Percentiles rank a stretch among this genome's conserved stretches.
phyloP scores from a whole-genome alignment of 2,888 invertebrate species.

The Pteria penguin region DNA sequence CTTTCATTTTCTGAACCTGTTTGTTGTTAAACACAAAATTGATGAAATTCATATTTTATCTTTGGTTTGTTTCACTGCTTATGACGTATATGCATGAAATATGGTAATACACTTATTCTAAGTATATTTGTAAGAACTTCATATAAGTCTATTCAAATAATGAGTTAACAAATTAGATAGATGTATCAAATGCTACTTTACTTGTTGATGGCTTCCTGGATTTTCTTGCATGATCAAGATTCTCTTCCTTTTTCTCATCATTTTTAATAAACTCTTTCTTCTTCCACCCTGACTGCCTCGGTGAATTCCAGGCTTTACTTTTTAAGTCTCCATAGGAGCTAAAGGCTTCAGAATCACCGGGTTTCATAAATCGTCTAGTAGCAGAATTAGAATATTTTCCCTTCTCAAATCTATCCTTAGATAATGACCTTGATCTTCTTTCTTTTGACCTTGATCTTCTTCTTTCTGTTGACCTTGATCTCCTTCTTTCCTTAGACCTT shows the following conservation, averaged over 20 bases:
- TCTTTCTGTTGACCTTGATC: conserved; percentile 29
- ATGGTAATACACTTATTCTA: too few relatives aligned
- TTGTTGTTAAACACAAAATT: too few relatives aligned
- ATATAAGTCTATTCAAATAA: too few relatives aligned
- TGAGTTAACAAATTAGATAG: too few relatives aligned
- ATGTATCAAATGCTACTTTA: too few relatives aligned
- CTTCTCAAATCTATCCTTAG: conserved; percentile 32
- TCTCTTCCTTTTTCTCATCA: conserved; percentile 8
- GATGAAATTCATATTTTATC: too few relatives aligned
- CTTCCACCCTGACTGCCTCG: conserved; percentile 56
- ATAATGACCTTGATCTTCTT: conserved; percentile 43
- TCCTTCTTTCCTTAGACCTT: conserved; percentile 44
- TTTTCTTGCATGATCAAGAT: conserved; percentile 22
- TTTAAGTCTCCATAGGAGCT: not conserved
- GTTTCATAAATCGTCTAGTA: conserved; percentile 57
- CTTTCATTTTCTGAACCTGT: not conserved
- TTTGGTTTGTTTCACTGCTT: too few relatives aligned
- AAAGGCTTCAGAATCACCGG: conserved; percentile 36
- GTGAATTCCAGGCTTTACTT: conserved; percentile 1
- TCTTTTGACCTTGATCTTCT: conserved; percentile 47
- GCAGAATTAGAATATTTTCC: not conserved
- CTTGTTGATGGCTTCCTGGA: conserved; percentile 4
- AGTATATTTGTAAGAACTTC: too few relatives aligned
- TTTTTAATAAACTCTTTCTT: conserved; percentile 60
- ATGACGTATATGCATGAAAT: too few relatives aligned